Conservation (phyloP, 2,888 invertebrate genomes). For the Rotaria magnacalcarata region DNA sequence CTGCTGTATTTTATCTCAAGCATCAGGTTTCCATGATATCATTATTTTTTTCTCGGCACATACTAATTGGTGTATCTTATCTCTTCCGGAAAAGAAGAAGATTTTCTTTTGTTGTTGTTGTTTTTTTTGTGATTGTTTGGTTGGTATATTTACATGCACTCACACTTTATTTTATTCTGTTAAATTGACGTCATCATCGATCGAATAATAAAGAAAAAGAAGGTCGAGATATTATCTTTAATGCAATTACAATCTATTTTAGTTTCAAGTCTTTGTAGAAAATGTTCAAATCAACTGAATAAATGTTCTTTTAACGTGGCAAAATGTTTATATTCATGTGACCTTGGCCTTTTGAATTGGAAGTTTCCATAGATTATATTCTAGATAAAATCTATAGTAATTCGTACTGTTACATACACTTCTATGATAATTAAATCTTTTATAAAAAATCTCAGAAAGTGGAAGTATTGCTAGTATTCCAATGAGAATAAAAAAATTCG, state of each 20-base stretch:
- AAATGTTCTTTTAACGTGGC: no score
- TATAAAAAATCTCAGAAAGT: no score
- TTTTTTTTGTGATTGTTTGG: neutral
- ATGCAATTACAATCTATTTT: neutral
- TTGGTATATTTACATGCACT: neutral
- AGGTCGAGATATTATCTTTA: neutral
- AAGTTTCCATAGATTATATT: no score
- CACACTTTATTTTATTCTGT: neutral
- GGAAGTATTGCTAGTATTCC: no score
- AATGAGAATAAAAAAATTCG: no score
- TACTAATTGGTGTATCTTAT: neutral
- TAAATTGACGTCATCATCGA: neutral
- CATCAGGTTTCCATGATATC: neutral
- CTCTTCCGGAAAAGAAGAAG: neutral
- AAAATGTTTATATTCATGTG: no score
- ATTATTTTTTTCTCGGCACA: neutral
- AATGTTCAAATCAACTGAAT: no score
- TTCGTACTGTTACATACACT: no score
- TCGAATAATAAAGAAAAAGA: conserved; percentile 15
- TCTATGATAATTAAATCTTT: no score
- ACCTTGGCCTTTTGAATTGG: no score
- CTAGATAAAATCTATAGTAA: no score
- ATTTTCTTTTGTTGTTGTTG: neutral
- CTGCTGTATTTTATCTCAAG: neutral
- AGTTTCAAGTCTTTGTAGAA: neutral